Conservation (phyloP, 2,113 vertebrate species). For the Pomatostomus ruficeps region DNA sequence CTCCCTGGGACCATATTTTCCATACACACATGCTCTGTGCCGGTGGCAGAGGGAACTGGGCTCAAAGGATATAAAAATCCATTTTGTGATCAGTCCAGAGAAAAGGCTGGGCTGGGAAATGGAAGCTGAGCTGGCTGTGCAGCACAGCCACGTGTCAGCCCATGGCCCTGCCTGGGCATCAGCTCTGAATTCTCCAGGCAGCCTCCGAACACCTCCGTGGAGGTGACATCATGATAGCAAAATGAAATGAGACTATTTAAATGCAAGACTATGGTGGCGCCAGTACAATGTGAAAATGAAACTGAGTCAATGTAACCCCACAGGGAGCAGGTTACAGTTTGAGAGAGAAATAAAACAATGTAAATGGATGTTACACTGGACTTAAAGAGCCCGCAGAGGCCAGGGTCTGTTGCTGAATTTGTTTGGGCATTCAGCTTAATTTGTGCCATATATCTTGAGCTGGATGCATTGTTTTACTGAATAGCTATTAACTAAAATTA, state of each 20-base stretch:
- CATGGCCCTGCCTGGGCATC: background rate
- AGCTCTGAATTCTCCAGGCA: constrained; percentile 17
- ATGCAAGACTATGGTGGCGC: constrained; percentile 43
- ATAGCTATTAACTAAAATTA: constrained; percentile 62
- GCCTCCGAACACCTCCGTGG: background rate
- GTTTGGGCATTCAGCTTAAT: constrained; percentile 49
- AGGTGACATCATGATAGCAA: constrained; percentile 44
- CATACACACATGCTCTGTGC: background rate
- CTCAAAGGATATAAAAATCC: background rate
- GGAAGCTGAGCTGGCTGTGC: background rate
- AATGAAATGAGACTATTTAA: constrained; percentile 70
- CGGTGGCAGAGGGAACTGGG: background rate
- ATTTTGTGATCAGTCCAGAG: background rate
- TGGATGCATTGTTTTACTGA: constrained; percentile 31
- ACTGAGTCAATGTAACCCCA: constrained; percentile 46
- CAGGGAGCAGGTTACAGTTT: constrained; percentile 44
- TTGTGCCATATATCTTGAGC: constrained; percentile 45
- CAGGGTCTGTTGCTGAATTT: constrained; percentile 37
- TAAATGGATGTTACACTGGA: constrained; percentile 53
- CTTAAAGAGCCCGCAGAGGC: constrained; percentile 49
- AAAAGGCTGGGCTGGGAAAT: background rate
- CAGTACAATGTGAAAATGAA: constrained; percentile 54
- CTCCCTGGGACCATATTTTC: background rate
- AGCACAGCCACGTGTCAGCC: background rate
- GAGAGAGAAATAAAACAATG: constrained; percentile 62